A percentile compares a stretch with the other conserved stretches of the same genome.
These are phyloP conservation scores for Drosophila kokeensis DNA, from an alignment of 2,888 invertebrate genomes.

Conservation along the genomic window DNA sequence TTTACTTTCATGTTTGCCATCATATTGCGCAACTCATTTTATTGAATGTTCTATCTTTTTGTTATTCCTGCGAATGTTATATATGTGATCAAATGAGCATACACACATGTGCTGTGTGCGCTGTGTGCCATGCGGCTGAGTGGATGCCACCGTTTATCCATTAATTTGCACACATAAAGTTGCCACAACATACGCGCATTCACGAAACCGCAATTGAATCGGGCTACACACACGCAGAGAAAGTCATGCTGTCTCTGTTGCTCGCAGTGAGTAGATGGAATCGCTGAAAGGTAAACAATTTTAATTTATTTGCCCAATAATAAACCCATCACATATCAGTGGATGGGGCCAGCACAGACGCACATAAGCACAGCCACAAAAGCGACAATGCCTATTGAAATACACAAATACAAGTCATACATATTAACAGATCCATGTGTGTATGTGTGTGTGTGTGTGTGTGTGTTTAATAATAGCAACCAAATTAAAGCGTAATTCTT, in stretches of 20 bases:
- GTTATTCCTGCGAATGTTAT: slow-evolving; percentile 30
- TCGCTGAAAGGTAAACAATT: slow-evolving; percentile 75
- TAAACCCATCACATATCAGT: slow-evolving; percentile 68
- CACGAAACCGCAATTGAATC: slow-evolving; percentile 69
- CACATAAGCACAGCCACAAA: slow-evolving; percentile 10
- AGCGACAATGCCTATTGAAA: slow-evolving; percentile 36
- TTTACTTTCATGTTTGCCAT: slow-evolving; percentile 43
- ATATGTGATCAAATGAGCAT: not conserved
- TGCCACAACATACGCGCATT: slow-evolving; percentile 72
- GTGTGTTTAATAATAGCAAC: slow-evolving; percentile 31
- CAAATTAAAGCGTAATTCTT: slow-evolving; percentile 39
- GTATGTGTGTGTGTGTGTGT: slow-evolving; percentile 10
- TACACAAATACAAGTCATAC: slow-evolving; percentile 53
- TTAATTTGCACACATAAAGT: slow-evolving; percentile 77
- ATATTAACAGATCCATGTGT: slow-evolving; percentile 51
- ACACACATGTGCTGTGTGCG: not conserved
- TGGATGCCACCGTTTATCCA: slow-evolving; percentile 67
- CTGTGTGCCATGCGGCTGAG: slow-evolving; percentile 19
- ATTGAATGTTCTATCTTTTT: slow-evolving; percentile 19
- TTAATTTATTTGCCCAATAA: slow-evolving; percentile 78
- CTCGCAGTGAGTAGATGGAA: slow-evolving; percentile 23
- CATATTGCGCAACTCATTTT: slow-evolving; percentile 17
- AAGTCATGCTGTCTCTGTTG: slow-evolving; percentile 24
- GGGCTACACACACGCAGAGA: slow-evolving; percentile 25
- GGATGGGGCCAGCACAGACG: slow-evolving; percentile 7